Percentiles rank a stretch among this genome's conserved stretches.
Conservation (phyloP, 2,113 vertebrate species). For the Lophura nycthemera region DNA sequence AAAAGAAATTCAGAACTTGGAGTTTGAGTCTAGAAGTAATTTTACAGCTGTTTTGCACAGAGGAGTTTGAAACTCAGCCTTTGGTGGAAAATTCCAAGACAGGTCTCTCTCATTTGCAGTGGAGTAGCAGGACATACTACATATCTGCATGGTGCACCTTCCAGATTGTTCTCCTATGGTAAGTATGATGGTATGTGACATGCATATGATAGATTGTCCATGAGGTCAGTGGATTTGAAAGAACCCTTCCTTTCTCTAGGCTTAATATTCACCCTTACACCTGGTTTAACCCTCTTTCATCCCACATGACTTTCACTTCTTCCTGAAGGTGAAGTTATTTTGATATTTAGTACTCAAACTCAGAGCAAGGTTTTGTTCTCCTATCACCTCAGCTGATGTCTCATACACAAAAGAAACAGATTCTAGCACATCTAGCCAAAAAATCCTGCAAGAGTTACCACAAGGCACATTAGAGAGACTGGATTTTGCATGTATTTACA, state of each 20-base stretch:
- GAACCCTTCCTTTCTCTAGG: neutral
- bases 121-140: neutral
- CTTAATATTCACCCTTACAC: neutral
- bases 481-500: neutral
- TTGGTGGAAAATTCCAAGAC: neutral
- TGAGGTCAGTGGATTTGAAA: neutral
- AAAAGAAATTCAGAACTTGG: neutral
- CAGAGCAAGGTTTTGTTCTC: neutral
- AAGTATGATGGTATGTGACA: neutral
- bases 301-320: neutral
- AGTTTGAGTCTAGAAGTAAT: neutral
- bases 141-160: neutral
- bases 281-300: neutral
- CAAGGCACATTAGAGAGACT: neutral
- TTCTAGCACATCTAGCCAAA: neutral
- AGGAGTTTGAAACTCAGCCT: accelerated
- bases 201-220: accelerated
- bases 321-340: neutral
- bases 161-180: neutral
- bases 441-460: neutral
- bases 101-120: neutral
- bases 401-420: neutral
- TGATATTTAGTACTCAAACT: neutral
- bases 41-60: neutral
- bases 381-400: neutral